A percentile compares a stretch with the other conserved stretches of the same genome.
Conservation (phyloP, 2,113 vertebrate species). For the Oryctolagus cuniculus region mOryCun1.1 NC_091432.1:126630501-126631000, state of each 20-base stretch:
- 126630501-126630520: neutral
- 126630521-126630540: neutral
- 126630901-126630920: neutral
- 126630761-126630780: neutral
- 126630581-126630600: neutral
- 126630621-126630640: neutral
- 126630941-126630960: neutral
- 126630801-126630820: neutral
- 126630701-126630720: neutral
- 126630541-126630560: neutral
- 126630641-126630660: neutral
- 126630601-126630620: neutral
- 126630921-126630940: neutral
- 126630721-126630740: neutral
- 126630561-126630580: neutral
- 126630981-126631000: neutral
- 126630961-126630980: neutral
- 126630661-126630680: neutral
- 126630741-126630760: neutral
- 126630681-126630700: neutral
- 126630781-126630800: constrained; percentile 29
- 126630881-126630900: constrained; percentile 19
- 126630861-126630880: neutral
- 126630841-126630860: neutral
- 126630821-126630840: constrained; percentile 9